A percentile compares a stretch with the other conserved stretches of the same genome.
phyloP scores from a whole-genome alignment of 2,797 vertebrate genomes.

The Avahi laniger region DNA sequence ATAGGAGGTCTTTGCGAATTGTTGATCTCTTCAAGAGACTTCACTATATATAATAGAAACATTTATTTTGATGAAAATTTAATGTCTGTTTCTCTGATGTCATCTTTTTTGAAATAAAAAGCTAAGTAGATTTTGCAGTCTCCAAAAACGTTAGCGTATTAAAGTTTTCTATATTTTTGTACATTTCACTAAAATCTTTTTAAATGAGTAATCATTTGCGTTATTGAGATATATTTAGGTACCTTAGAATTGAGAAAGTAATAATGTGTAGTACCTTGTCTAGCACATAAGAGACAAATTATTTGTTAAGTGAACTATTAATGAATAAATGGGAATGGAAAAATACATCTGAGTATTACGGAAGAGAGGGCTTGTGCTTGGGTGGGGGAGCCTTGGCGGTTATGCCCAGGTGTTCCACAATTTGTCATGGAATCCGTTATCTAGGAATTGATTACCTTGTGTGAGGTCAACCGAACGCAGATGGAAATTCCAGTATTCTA shows the following conservation, averaged over 20 bases:
- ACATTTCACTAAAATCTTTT: not conserved
- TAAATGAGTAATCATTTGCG: not conserved
- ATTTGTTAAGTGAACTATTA: not conserved
- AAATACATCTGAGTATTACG: not conserved
- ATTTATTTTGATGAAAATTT: not conserved
- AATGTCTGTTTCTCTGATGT: not conserved
- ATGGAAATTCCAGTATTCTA: not conserved
- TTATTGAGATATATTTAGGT: not conserved
- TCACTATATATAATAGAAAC: rapidly evolving
- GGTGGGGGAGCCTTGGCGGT: not conserved
- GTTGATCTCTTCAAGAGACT: not conserved
- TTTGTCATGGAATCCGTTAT: not conserved
- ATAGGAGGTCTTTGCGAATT: not conserved
- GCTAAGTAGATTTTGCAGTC: not conserved
- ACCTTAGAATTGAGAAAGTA: not conserved
- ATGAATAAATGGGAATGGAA: not conserved
- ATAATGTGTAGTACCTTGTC: not conserved
- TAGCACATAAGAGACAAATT: not conserved
- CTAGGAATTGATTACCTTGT: not conserved
- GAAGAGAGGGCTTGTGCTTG: not conserved
- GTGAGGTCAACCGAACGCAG: not conserved
- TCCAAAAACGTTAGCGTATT: not conserved
- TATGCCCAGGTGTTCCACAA: not conserved
- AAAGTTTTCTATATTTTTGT: not conserved
- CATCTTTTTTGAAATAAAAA: not conserved